Conservation (phyloP, 2,888 invertebrate genomes). For the Autographa gamma region DNA sequence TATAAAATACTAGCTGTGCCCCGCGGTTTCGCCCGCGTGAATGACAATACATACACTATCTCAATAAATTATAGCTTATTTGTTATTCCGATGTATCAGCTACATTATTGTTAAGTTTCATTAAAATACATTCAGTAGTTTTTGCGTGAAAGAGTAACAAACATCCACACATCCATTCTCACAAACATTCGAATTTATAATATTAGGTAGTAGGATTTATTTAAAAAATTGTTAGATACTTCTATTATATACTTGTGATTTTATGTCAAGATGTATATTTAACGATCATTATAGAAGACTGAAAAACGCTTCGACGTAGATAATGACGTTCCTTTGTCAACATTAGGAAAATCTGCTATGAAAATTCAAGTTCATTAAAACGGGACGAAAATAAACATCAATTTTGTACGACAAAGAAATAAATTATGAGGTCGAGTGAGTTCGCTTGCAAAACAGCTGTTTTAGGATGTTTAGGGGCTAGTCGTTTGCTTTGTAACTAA, state of each 20-base stretch:
- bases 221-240: too few relatives aligned
- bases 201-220: too few relatives aligned
- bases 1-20: too few relatives aligned
- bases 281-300: neutral
- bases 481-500: constrained; percentile 43
- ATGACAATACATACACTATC: too few relatives aligned
- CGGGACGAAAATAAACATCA: constrained; percentile 28
- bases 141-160: too few relatives aligned
- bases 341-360: constrained; percentile 29
- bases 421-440: constrained; percentile 27
- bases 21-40: too few relatives aligned
- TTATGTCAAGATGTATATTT: neutral
- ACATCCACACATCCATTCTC: too few relatives aligned
- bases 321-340: constrained; percentile 18
- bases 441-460: constrained; percentile 24
- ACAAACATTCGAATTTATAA: too few relatives aligned
- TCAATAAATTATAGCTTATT: too few relatives aligned
- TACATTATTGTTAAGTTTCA: too few relatives aligned
- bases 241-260: neutral
- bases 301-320: constrained; percentile 4
- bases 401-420: constrained; percentile 31
- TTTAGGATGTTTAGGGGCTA: constrained; percentile 24
- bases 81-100: too few relatives aligned
- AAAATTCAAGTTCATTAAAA: constrained; percentile 35
- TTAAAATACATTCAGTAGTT: too few relatives aligned